Conservation (phyloP, 2,113 vertebrate species). For the Puffinus mauretanicus region DNA sequence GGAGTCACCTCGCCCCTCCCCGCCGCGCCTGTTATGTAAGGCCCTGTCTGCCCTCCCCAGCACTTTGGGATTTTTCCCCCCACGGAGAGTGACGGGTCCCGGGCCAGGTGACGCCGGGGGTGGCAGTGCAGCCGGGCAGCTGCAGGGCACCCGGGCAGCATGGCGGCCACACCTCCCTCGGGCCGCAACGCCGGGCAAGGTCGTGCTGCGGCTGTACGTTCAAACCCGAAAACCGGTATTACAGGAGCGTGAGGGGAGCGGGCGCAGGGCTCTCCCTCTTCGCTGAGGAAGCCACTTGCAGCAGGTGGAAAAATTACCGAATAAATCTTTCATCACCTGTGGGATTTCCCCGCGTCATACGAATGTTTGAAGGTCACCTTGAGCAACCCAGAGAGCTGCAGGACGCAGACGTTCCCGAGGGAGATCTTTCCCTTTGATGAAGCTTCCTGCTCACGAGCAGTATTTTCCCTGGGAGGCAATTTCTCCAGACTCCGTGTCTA, state of each 20-base stretch:
- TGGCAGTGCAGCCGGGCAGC: no score
- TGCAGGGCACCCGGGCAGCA: background rate
- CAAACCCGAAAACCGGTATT: accelerated
- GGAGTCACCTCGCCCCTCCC: background rate
- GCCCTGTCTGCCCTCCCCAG: background rate
- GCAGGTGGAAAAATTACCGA: background rate
- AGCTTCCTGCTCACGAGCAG: background rate
- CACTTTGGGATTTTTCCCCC: background rate
- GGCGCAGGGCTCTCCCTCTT: accelerated
- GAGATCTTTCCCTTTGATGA: background rate
- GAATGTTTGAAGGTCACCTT: background rate
- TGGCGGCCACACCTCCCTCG: background rate
- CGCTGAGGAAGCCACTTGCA: background rate
- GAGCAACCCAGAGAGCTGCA: background rate
- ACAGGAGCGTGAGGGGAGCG: background rate
- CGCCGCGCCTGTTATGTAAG: background rate
- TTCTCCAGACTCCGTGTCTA: background rate
- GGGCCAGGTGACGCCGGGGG: background rate
- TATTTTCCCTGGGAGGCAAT: background rate
- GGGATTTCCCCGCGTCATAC: background rate
- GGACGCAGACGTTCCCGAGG: background rate
- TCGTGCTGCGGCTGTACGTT: background rate
- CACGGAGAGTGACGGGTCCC: background rate
- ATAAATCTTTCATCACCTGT: background rate
- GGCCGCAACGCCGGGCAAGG: background rate